These are phyloP conservation scores for Agrotis puta DNA, from an alignment of 2,888 invertebrate genomes.

Conservation along the genomic window DNA sequence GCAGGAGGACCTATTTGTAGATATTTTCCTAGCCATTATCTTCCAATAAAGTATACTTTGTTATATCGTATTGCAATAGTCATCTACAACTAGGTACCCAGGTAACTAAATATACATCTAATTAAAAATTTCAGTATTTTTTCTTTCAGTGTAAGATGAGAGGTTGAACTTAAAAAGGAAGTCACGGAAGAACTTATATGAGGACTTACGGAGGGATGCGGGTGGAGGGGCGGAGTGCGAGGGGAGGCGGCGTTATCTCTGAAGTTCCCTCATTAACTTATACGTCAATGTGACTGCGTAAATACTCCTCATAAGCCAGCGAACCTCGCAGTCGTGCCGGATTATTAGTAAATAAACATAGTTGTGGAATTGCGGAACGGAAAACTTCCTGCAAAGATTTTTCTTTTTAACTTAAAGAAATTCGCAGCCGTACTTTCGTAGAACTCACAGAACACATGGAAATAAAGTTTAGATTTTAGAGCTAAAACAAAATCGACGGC, in stretches of 20 bases:
- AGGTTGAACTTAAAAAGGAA: conserved; percentile 37
- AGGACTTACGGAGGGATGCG: conserved; percentile 49
- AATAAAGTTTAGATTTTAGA: conserved; percentile 38
- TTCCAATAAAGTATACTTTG: no score
- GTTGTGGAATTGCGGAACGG: not conserved
- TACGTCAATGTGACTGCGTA: conserved; percentile 49
- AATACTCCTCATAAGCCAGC: conserved; percentile 35
- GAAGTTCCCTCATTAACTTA: conserved; percentile 61
- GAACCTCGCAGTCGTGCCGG: conserved; percentile 9
- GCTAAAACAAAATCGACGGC: conserved; percentile 40
- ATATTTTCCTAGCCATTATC: no score
- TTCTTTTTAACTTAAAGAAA: not conserved
- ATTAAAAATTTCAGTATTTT: conserved; percentile 52
- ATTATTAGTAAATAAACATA: conserved; percentile 15
- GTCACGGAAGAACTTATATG: conserved; percentile 39
- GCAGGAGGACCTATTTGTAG: no score
- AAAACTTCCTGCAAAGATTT: not conserved
- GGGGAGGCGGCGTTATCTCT: conserved; percentile 44
- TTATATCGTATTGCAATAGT: not conserved
- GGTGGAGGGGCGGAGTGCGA: not conserved
- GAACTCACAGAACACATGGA: conserved; percentile 14
- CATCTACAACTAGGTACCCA: not conserved
- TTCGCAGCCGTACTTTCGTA: conserved; percentile 7
- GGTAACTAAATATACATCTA: conserved; percentile 25
- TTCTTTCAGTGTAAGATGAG: conserved; percentile 25